These are phyloP conservation scores for Alentia gelatinosa DNA, from an alignment of 2,888 invertebrate species.

Conservation along the genomic window DNA sequence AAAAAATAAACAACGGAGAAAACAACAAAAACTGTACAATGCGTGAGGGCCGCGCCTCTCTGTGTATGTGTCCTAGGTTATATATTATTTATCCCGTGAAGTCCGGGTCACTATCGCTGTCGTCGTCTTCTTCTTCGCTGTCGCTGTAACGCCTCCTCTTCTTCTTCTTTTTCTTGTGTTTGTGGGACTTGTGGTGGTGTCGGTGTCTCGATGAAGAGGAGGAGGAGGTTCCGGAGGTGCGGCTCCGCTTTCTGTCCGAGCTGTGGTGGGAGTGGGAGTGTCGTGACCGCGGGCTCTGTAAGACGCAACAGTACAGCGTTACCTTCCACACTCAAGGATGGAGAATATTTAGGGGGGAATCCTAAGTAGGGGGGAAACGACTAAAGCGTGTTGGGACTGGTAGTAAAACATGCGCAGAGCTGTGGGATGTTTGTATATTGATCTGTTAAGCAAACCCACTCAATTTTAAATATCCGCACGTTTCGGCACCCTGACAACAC, in stretches of 20 bases:
- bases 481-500: too few relatives aligned
- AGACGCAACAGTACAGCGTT: too few relatives aligned
- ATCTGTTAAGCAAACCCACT: too few relatives aligned
- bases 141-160: constrained; percentile 71
- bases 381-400: too few relatives aligned
- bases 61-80: neutral
- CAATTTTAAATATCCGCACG: too few relatives aligned
- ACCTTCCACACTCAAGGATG: too few relatives aligned
- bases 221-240: neutral
- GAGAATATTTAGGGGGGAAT: too few relatives aligned
- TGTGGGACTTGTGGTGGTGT: constrained; percentile 55
- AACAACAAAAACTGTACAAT: constrained; percentile 25
- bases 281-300: constrained; percentile 46
- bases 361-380: too few relatives aligned
- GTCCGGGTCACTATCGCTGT: constrained; percentile 70
- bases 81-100: constrained; percentile 35
- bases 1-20: too few relatives aligned
- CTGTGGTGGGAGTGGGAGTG: constrained; percentile 46
- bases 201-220: neutral
- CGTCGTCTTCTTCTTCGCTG: constrained; percentile 73
- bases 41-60: neutral
- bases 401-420: too few relatives aligned
- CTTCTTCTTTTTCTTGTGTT: constrained; percentile 69
- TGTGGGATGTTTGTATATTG: too few relatives aligned
- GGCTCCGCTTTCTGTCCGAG: constrained; percentile 20